Evolutionary conservation across 1,140 invertebrate species (phyloP).

Genomic region (Tetranychus urticae): DNA sequence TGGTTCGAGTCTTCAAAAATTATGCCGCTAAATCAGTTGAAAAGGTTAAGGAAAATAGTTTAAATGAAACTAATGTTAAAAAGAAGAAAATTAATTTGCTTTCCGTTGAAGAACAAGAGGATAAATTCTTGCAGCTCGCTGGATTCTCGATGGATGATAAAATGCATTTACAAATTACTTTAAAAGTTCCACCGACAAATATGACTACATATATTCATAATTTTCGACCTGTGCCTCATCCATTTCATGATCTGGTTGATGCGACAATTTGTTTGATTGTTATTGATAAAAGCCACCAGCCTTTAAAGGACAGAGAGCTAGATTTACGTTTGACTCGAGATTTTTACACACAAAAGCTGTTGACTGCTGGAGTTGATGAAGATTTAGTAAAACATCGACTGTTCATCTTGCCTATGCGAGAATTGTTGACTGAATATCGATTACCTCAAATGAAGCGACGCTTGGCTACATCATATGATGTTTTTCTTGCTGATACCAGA

Average conservation of each 20-base stretch:
- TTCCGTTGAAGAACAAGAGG: too few species aligned
- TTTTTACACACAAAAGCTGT: not conserved
- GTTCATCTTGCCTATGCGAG: conserved; percentile 19
- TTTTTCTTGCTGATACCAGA: conserved; percentile 18
- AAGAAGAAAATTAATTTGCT: too few species aligned
- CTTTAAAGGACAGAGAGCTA: not conserved
- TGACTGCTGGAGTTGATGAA: not conserved
- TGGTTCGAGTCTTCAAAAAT: too few species aligned
- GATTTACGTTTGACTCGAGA: not conserved
- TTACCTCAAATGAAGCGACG: conserved; percentile 19
- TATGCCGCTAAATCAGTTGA: too few species aligned
- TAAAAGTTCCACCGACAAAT: not conserved
- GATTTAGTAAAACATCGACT: not conserved
- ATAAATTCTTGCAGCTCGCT: too few species aligned
- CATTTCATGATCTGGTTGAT: not conserved
- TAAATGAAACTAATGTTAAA: too few species aligned
- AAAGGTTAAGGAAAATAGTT: too few species aligned
- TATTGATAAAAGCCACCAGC: not conserved
- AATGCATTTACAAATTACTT: not conserved
- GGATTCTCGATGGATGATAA: not conserved
- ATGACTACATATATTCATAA: not conserved
- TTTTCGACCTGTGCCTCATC: not conserved
- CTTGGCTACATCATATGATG: conserved; percentile 18
- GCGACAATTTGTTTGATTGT: not conserved
- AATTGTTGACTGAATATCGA: conserved; percentile 20